Evolutionary conservation across 2,113 vertebrate species (phyloP).

Genomic region (Micronycteris hirsuta): DNA sequence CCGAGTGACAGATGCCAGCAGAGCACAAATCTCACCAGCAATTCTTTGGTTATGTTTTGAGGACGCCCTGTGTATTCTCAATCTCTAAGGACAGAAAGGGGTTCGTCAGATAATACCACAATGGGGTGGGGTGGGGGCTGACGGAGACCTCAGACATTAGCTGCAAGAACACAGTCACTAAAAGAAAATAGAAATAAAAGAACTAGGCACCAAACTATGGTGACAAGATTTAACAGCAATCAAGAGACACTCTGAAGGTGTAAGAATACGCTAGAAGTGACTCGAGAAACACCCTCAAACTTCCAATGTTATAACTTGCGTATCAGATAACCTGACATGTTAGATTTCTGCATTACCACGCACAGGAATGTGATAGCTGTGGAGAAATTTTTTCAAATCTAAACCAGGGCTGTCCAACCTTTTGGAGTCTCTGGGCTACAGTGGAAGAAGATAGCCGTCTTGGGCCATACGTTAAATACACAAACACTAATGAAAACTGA

Average conservation of each 20-base stretch:
- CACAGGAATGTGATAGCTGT: rapidly evolving
- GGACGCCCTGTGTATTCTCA: neutral
- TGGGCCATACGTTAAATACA: no score
- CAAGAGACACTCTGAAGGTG: neutral
- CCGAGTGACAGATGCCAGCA: neutral
- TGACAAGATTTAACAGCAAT: neutral
- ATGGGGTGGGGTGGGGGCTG: no score
- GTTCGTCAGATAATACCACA: neutral
- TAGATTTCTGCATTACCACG: rapidly evolving
- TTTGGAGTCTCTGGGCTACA: no score
- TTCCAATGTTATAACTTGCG: neutral
- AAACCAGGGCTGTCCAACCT: neutral
- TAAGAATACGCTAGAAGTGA: neutral
- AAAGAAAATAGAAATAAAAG: neutral
- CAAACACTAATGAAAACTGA: no score
- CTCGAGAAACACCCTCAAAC: neutral
- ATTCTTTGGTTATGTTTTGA: neutral
- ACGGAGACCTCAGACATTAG: no score
- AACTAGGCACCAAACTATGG: neutral
- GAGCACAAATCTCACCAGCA: neutral
- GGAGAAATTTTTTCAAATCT: neutral
- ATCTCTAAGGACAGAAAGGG: neutral
- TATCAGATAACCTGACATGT: neutral
- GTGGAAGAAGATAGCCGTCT: no score
- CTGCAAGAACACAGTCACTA: neutral